Percentiles rank a stretch among this genome's conserved stretches.
These are phyloP conservation scores for Elaphurus davidianus DNA, from an alignment of 2,113 vertebrate genomes.

Conservation along the genomic window DNA sequence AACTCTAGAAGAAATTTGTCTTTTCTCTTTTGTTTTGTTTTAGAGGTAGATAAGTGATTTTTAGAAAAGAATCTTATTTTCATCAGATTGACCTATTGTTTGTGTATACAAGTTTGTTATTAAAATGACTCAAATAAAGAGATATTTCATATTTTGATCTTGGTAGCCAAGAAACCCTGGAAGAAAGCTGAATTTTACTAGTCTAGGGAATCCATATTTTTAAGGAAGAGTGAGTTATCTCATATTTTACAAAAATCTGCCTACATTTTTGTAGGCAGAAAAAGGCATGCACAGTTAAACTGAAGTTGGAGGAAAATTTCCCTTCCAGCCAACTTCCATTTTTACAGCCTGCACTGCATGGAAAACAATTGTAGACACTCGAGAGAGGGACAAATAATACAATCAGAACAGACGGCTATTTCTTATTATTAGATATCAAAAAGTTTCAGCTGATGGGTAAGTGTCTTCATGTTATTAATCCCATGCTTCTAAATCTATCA, in stretches of 20 bases:
- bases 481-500: neutral
- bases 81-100: neutral
- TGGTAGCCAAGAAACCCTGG: neutral
- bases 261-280: neutral
- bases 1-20: neutral
- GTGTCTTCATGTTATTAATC: conserved; percentile 20
- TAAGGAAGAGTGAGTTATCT: neutral
- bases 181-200: neutral
- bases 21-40: neutral
- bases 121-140: neutral
- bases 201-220: neutral
- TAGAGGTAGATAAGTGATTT: neutral
- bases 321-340: neutral
- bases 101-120: neutral
- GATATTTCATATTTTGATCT: neutral
- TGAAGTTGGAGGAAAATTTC: neutral
- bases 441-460: neutral
- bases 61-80: neutral
- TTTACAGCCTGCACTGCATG: neutral
- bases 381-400: neutral
- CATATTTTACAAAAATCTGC: neutral
- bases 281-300: neutral
- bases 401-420: neutral
- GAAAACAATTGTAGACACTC: neutral
- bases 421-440: neutral